Base-by-base conservation (phyloP, 2,888 invertebrate species). In the Escarpia spicata region DNA sequence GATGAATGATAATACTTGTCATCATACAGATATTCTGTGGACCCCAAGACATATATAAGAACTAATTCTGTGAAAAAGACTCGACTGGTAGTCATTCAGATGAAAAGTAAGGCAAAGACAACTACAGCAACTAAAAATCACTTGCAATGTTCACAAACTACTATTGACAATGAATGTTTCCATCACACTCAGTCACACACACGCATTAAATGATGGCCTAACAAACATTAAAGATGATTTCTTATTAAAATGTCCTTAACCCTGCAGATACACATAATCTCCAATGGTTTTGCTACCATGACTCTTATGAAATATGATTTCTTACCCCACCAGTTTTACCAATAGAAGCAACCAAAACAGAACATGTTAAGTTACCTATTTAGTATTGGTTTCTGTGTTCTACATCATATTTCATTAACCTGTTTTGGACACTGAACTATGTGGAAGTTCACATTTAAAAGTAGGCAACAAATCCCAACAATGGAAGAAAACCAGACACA, bases 81-180 rank as follows among this genome's bases (percentile, higher is more conserved):
- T 26, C 15, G 75, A 75, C 26, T 26, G 19, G 75, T 4, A 75
- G 6, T 75, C 19, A 75, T 26, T 26, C 26, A 26, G 19, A 75
- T 6, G 19, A 15, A 26, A 75, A 75, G 75, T 26, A 75, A 75
- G 75, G n/a, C n/a, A 6, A 75, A 15, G 19, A n/a, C 75, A 75
- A 75, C 75, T 75, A 75, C n/a, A n/a, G 75, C 75, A 75, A 75
- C 75, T 75, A 26, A 75, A n/a, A 75, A 75, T 75, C 52, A 52
- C 37, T 37, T 37, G 37, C 52, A 75, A 75, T 75, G 26, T 75
- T 75, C 26, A 26, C 26, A 6, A 75, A 26, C n/a, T 26, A 75
- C 15, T 26, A 75, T 26, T 75, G n/a, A 60, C 26, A 60, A 60
- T 60, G 60, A 75, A 26, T 75, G 6, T 15, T 75, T 75, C 26